Evolutionary conservation across 2,888 invertebrate genomes (phyloP), one percentile per base, ranked within the genome.

Genomic region (Zaprionus obscuricornis): DNA sequence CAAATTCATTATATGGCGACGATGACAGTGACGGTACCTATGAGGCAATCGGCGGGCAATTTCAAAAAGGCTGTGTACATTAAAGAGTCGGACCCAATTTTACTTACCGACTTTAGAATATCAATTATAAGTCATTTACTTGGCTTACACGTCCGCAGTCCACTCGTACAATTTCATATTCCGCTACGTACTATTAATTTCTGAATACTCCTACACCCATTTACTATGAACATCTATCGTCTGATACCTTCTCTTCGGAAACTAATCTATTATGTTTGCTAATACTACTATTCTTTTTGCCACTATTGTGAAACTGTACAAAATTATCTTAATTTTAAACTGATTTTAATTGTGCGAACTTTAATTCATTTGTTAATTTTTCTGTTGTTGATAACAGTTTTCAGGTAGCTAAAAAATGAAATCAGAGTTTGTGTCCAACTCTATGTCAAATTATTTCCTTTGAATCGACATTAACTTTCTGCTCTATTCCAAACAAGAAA

Each of bases 81-180:
- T 27, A 51, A 26, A 11, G 34, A 1, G 18, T 16, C 27, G 6
- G 4, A 33, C 27, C 74, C 66, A 67, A 11, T 33, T 72, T 69
- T 84, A 74, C 67, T 79, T 83, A 85, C 82, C 86, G 76, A 82
- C 84, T 86, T 77, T 65, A 73, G 87, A 87, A 86, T 86, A 86
- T 81, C 86, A 87, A 86, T 86, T 87, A 85, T 84, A 85, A 76
- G 73, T 74, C 76, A 86, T 82, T 87, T 82, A 72, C 72, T 76
- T 74, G 66, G 58, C 69, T 55, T 46, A 72, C 85, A 78, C 74
- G 83, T 78, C 70, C 73, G 57, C 79, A 43, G 39, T 37, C 70
- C 70, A 62, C 63, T 74, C 72, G 71, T 75, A 74, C 67, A 73
- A 72, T 75, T 73, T 31, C 73, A 72, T n/a, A 69, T 79, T 75